Base-by-base conservation (phyloP, 2,888 invertebrate species). In the Sarcophaga variegata region DNA sequence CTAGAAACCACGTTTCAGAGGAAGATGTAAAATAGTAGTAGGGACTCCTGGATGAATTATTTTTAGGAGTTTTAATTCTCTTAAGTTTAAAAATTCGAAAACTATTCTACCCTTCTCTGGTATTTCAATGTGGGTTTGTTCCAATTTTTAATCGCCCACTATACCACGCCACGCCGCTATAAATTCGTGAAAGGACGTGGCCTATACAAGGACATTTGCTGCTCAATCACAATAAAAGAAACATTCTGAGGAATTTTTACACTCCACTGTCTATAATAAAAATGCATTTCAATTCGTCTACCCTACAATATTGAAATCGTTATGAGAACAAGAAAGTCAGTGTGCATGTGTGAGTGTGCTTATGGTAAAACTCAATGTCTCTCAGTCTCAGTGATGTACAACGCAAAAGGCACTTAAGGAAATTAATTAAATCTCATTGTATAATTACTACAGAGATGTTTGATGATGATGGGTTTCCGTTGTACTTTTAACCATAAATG, bases 351-450 rank as follows among this genome's bases (percentile, higher is more conserved):
- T 17, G 17, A 54, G 54, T 54, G 17, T 17, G 17, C 54, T 14
- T 14, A 54, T 54, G 54, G 3, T n/a, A 45, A 67, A 60, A 60
- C 45, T 47, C 77, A 69, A 78, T 70, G 60, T 70, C 78, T 62
- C 17, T 62, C 17, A 22, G 27, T 20, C 59, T 20, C 67, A 17
- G 14, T 45, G 67, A 70, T 69, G 27, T 59, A 80, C 64, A 72
- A 45, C 17, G n/a, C 22, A 80, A 80, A 54, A 17, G 20, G 10
- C 54, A 64, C 22, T 64, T 63, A 49, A 20, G 17, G 17, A 64
- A 72, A 64, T 37, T 72, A 80, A 72, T 80, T 54, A 71, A 71
- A 71, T 37, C 20, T 20, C 54, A 70, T 63, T 78, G 60, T 11
- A 71, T 64, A 79, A 79, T 71, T 79, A 49, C 49, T 27, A n/a